Evolutionary conservation across 2,113 vertebrate genomes (phyloP).

Genomic region (Ceuthmochares aereus): DNA sequence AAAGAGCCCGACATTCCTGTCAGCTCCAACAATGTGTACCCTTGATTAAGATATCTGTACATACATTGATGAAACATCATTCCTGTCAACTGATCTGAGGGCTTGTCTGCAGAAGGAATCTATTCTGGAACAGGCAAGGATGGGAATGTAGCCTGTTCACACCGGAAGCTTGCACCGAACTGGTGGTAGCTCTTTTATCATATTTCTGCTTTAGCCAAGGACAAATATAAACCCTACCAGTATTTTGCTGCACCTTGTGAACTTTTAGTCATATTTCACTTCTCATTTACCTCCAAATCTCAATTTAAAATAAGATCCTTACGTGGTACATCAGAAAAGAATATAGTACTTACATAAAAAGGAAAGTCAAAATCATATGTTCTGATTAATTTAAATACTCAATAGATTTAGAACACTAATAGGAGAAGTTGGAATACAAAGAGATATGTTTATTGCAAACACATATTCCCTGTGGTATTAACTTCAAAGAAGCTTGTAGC

Average conservation of each 20-base stretch:
- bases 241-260: neutral
- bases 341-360: neutral
- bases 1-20: slow-evolving; percentile 48
- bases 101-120: neutral
- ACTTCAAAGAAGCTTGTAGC: neutral
- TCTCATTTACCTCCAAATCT: neutral
- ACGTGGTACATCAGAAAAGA: neutral
- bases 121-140: neutral
- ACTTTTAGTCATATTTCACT: neutral
- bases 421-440: neutral
- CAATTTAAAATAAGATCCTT: neutral
- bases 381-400: neutral
- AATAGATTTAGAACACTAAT: neutral
- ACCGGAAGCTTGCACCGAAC: neutral
- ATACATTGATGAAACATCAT: slow-evolving; percentile 5
- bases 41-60: slow-evolving; percentile 23
- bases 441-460: neutral
- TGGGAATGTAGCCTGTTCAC: neutral
- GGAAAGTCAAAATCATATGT: neutral
- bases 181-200: neutral
- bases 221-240: neutral
- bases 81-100: slow-evolving; percentile 20
- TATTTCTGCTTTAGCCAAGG: neutral
- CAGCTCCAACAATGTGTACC: neutral
- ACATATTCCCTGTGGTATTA: neutral